Evolutionary conservation across 2,888 invertebrate genomes (phyloP), one percentile per base, ranked within the genome.

Genomic region (Pogonocherus hispidulus): DNA sequence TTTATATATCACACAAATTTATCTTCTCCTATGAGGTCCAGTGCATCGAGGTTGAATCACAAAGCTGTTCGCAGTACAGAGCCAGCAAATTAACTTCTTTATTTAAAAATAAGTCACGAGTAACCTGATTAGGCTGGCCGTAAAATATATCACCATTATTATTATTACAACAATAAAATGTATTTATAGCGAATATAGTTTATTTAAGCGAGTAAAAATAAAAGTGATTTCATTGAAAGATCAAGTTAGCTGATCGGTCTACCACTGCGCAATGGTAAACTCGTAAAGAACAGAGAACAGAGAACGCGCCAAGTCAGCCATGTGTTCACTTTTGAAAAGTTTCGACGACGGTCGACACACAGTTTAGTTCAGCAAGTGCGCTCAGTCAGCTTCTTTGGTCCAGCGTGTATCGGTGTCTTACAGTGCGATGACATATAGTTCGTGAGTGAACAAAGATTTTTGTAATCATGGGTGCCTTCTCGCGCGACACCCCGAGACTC

Each of bases 311-410:
- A 72, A 72, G 59, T 69, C 56, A 41, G 56, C 71, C 69, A 72
- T 72, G 71, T 72, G 71, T 72, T 72, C 69, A 54, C 69, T 67
- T 72, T 72, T 72, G 69, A 72, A 72, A 72, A 72, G 71, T 72
- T 72, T 59, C 47, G 46, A 23, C 59, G 67, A 57, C 63, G 46
- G 65, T 65, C 64, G 69, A 69, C 62, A 65, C 69, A 69, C 65
- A 52, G 57, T 65, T 57, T 62, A 44, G 57, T 62, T 60, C 49
- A 56, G 69, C 51, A 65, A 65, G 52, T 64, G 54, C 68, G 64
- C 57, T 59, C 67, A 68, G 71, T 69, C 71, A 71, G 71, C 71
- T 60, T 71, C 71, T 63, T 67, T 66, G 67, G 67, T 65, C 70
- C 60, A 71, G 66, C 54, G 63, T 27, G 63, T 44, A 60, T 63